Evolutionary conservation across 2,113 vertebrate species (phyloP), one percentile per base, ranked within the genome.

Genomic region (Sinocyclocheilus grahami): DNA sequence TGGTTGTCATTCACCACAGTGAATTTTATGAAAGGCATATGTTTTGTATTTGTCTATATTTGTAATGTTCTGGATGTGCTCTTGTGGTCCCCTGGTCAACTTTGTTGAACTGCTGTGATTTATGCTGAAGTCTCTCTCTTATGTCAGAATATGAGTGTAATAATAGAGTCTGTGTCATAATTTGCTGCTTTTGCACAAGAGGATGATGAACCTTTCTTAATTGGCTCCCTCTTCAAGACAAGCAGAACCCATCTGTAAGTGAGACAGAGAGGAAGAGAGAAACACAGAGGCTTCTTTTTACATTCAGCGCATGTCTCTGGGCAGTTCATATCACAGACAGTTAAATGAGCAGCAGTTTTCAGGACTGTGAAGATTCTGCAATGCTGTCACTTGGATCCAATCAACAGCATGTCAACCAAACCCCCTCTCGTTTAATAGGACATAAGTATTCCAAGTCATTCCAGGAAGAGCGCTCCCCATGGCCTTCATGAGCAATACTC

Each of bases 171-270:
- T 16, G 51, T 87, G 77, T 81, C 51, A n/a, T 58, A 76, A 55
- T 82, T 81, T 85, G 63, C 77, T 74, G 37, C 76, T 65, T 87
- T 63, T 46, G 65, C 65, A 84, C 24, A 81, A 46, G 16, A 87
- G 24, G 30, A 71, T 62, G 75, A 75, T 79, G 65, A 84, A 77
- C 24, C 78, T 71, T 72, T n/a, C 37, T 79, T 62, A 72, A 87
- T 72, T 84, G 62, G 33, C 63, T 87, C 37, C 16, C 74, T 76
- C n/a, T 27, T 67, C 30, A 55, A 72, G n/a, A 80, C 37, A 46
- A 42, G 48, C 14, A 79, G n/a, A 76, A 46, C 3, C 6, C 30
- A 46, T 62, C 48, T 80, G 27, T 24, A 37, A 46, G 72, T 5
- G 16, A 27, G 24, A 71, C 2, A 27, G 55, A 63, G 20, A 39